phyloP scores from a whole-genome alignment of 2,797 vertebrate species.

The Tachyglossus aculeatus region DNA sequence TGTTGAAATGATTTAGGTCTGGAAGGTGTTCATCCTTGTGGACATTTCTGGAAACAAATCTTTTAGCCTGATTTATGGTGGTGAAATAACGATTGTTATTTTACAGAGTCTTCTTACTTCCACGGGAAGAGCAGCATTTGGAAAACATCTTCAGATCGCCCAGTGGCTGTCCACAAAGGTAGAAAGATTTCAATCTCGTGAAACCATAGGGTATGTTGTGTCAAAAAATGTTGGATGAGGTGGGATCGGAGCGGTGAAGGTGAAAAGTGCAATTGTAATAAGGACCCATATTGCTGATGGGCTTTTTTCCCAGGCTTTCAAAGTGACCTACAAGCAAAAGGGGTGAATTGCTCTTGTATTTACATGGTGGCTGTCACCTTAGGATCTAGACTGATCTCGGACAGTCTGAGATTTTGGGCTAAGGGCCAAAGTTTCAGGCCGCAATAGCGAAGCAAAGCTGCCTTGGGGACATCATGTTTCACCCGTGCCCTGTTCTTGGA shows the following conservation, averaged over 20 bases:
- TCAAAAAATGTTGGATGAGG: slow-evolving; percentile 39
- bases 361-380: neutral
- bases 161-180: neutral
- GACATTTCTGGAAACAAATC: slow-evolving; percentile 79
- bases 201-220: slow-evolving; percentile 34
- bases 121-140: slow-evolving; percentile 68
- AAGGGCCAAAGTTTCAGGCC: too few relatives aligned
- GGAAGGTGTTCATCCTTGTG: slow-evolving; percentile 78
- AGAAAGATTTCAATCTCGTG: slow-evolving; percentile 51
- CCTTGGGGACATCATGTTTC: too few relatives aligned
- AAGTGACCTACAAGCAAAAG: neutral
- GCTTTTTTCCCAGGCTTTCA: neutral
- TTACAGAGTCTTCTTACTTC: slow-evolving; percentile 59
- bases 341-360: neutral
- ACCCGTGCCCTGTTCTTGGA: too few relatives aligned
- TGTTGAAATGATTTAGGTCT: slow-evolving; percentile 73
- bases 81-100: slow-evolving; percentile 60
- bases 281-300: neutral
- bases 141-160: slow-evolving; percentile 56
- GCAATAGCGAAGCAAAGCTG: too few relatives aligned
- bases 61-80: slow-evolving; percentile 74
- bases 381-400: neutral
- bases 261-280: slow-evolving; percentile 29
- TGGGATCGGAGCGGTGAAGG: slow-evolving; percentile 17
- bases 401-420: too few relatives aligned